Conservation (phyloP, 2,797 vertebrate species). For the Aeoliscus strigatus region DNA sequence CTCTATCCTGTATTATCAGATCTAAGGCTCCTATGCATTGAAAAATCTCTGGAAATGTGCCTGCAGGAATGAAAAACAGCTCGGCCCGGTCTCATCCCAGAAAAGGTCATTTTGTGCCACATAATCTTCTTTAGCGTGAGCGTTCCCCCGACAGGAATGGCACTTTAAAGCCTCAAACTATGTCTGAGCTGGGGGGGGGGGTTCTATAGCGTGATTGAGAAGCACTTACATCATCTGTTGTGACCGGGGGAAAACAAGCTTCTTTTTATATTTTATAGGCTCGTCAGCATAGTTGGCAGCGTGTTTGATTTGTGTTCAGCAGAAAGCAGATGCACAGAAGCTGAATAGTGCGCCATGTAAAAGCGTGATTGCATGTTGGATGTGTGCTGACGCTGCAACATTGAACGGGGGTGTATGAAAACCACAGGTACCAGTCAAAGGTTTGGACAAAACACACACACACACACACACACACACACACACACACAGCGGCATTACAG, state of each 20-base stretch:
- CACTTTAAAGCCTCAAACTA: slow-evolving; percentile 54
- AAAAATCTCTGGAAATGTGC: neutral
- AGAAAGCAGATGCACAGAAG: slow-evolving; percentile 18
- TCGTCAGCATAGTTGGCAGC: slow-evolving; percentile 13
- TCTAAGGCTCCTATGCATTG: slow-evolving; percentile 1
- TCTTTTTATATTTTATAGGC: too few relatives aligned
- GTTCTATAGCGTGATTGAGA: slow-evolving; percentile 19
- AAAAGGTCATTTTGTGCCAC: slow-evolving; percentile 12
- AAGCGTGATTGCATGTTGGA: too few relatives aligned
- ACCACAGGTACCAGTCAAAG: too few relatives aligned
- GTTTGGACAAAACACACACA: too few relatives aligned
- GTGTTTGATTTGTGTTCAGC: slow-evolving; percentile 24
- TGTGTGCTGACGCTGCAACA: too few relatives aligned
- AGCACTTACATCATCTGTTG: too few relatives aligned
- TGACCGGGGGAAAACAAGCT: too few relatives aligned
- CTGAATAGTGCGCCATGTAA: neutral
- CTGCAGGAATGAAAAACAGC: slow-evolving; percentile 11
- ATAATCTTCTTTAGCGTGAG: slow-evolving; percentile 39
- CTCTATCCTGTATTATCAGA: slow-evolving; percentile 25
- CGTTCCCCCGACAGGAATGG: slow-evolving; percentile 31
- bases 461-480: too few relatives aligned
- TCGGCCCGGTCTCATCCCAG: slow-evolving; percentile 14
- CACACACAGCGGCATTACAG: too few relatives aligned
- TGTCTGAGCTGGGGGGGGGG: slow-evolving; percentile 46
- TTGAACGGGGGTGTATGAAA: too few relatives aligned